A percentile compares a stretch with the other conserved stretches of the same genome.
Evolutionary conservation across 2,888 invertebrate genomes (phyloP).

Genomic region (Mantis religiosa): DNA sequence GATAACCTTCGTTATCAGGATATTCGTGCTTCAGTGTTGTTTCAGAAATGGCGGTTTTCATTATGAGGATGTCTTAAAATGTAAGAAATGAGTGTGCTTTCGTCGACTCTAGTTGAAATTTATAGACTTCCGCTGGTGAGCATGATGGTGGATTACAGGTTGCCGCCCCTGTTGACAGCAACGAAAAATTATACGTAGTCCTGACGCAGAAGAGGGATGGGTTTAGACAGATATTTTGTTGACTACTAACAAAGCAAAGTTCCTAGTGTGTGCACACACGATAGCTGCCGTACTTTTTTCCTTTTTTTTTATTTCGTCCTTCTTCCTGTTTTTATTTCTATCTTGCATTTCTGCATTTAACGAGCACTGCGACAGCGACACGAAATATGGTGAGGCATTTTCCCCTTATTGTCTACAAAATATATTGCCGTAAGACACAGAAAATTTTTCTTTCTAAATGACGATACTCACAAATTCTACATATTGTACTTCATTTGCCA

Average conservation of each 20-base stretch:
- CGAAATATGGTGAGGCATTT: no score
- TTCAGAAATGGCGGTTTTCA: neutral
- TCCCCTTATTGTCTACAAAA: no score
- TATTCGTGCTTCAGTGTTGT: neutral
- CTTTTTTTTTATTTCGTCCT: neutral
- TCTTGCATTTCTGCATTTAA: neutral
- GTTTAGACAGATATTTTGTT: neutral
- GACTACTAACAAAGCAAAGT: neutral
- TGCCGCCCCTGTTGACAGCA: neutral
- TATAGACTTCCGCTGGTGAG: neutral
- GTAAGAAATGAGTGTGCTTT: neutral
- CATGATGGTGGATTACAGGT: neutral
- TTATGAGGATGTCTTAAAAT: neutral
- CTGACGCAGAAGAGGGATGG: neutral
- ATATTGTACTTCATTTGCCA: no score
- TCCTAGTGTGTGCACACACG: neutral
- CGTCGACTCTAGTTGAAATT: neutral
- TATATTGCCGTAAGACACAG: no score
- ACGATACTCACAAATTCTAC: no score
- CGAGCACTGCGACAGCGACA: neutral
- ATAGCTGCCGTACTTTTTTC: neutral
- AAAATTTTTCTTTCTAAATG: no score
- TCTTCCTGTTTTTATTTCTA: neutral
- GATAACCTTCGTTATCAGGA: neutral
- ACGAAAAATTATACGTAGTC: neutral